Evolutionary conservation across 2,797 vertebrate species (phyloP).

Genomic region (Ibycter americanus): DNA sequence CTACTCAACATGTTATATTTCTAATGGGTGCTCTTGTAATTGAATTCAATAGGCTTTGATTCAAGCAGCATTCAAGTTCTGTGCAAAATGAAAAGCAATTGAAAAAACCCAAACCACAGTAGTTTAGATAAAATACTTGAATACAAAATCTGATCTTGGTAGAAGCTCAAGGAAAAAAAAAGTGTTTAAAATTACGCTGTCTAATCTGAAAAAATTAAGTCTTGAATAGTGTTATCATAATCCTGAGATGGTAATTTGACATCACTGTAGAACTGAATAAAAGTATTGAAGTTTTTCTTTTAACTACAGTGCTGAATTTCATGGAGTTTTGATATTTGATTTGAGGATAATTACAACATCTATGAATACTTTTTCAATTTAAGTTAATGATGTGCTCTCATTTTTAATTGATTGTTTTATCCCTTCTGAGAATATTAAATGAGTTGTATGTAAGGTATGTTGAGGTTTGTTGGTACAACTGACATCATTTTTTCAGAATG

Average conservation of each 20-base stretch:
- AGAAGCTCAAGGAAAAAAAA: not conserved
- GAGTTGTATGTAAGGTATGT: not conserved
- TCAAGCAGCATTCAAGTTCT: not conserved
- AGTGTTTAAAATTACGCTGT: not conserved
- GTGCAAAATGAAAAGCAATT: not conserved
- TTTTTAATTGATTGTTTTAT: slow-evolving; percentile 12
- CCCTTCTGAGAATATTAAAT: not conserved
- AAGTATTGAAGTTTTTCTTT: not conserved
- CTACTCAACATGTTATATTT: not conserved
- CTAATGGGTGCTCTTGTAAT: not conserved
- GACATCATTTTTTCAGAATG: not conserved
- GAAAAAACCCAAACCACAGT: not conserved
- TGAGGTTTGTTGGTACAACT: not conserved
- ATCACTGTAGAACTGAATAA: not conserved
- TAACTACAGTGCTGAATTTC: not conserved
- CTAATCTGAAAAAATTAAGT: not conserved
- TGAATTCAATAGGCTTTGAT: not conserved
- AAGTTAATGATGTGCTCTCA: not conserved
- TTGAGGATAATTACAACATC: not conserved
- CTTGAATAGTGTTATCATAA: not conserved
- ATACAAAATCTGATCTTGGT: not conserved
- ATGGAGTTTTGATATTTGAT: not conserved
- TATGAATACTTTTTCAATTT: not conserved
- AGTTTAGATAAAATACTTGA: not conserved
- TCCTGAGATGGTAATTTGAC: not conserved